A percentile compares a stretch with the other conserved stretches of the same genome.
Conservation (phyloP, 2,797 vertebrate genomes). For the Etheostoma perlongum region DNA sequence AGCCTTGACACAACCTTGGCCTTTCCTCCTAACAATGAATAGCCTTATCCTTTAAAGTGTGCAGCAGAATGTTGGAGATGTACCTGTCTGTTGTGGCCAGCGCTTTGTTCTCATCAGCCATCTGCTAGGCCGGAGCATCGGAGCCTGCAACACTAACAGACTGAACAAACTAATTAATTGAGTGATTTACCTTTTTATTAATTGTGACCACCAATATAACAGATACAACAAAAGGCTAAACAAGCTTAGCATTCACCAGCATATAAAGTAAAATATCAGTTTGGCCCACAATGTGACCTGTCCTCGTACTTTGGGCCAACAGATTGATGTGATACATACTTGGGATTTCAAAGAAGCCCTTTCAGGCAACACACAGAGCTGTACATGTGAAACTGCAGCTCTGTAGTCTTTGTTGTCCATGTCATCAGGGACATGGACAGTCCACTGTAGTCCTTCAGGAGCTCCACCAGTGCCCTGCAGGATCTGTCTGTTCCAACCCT, state of each 20-base stretch:
- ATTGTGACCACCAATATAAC: background rate
- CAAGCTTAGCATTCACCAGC: background rate
- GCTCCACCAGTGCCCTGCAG: constrained; percentile 42
- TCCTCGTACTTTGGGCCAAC: background rate
- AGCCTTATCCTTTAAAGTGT: background rate
- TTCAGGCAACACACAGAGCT: constrained; percentile 22
- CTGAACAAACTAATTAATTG: background rate
- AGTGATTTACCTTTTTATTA: background rate
- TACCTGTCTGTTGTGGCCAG: too few relatives aligned
- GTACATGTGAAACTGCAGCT: background rate
- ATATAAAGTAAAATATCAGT: background rate
- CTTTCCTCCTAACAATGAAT: constrained; percentile 16
- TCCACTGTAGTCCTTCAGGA: constrained; percentile 44
- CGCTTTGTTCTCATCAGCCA: too few relatives aligned
- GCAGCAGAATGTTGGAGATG: too few relatives aligned
- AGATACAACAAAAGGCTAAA: background rate
- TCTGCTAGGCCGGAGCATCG: too few relatives aligned
- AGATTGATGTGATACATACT: constrained; percentile 14
- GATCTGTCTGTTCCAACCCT: constrained; percentile 17
- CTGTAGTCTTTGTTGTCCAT: constrained; percentile 20
- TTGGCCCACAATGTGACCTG: background rate
- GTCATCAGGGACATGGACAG: constrained; percentile 32
- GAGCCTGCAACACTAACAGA: too few relatives aligned
- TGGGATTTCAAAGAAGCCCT: constrained; percentile 53
- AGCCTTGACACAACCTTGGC: constrained; percentile 22